phyloP scores from a whole-genome alignment of 2,888 invertebrate genomes.

The Bombyx huttoni region DNA sequence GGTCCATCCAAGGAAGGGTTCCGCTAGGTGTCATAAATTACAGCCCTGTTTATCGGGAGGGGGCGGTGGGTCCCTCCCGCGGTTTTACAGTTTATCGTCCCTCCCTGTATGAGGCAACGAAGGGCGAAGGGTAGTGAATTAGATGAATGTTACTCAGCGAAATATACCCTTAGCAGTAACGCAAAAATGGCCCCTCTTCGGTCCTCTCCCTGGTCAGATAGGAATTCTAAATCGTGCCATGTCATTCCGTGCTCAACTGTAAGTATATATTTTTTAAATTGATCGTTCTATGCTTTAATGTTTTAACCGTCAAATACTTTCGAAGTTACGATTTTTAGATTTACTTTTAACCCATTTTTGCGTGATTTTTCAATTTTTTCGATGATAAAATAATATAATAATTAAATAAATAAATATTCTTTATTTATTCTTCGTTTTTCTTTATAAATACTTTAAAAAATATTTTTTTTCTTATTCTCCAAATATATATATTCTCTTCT shows the following conservation, averaged over 20 bases:
- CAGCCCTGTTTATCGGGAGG: slow-evolving; percentile 62
- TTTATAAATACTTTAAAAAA: too few species aligned
- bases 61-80: slow-evolving; percentile 52
- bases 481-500: too few species aligned
- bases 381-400: too few species aligned
- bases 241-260: background rate
- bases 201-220: slow-evolving; percentile 13
- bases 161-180: slow-evolving; percentile 39
- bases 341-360: too few species aligned
- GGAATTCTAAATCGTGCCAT: background rate
- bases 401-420: too few species aligned
- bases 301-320: background rate
- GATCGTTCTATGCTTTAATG: background rate
- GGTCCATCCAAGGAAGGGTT: slow-evolving; percentile 41
- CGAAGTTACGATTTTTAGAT: background rate
- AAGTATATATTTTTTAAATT: background rate
- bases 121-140: slow-evolving; percentile 50
- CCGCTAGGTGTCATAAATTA: slow-evolving; percentile 65
- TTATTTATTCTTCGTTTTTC: too few species aligned
- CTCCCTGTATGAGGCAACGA: slow-evolving; percentile 34
- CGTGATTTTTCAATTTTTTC: too few species aligned
- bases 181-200: slow-evolving; percentile 21
- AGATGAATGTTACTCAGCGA: slow-evolving; percentile 53
- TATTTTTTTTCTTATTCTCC: too few species aligned
- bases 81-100: slow-evolving; percentile 69